phyloP scores from a whole-genome alignment of 2,888 invertebrate species.

The Odontomyia ornata region DNA sequence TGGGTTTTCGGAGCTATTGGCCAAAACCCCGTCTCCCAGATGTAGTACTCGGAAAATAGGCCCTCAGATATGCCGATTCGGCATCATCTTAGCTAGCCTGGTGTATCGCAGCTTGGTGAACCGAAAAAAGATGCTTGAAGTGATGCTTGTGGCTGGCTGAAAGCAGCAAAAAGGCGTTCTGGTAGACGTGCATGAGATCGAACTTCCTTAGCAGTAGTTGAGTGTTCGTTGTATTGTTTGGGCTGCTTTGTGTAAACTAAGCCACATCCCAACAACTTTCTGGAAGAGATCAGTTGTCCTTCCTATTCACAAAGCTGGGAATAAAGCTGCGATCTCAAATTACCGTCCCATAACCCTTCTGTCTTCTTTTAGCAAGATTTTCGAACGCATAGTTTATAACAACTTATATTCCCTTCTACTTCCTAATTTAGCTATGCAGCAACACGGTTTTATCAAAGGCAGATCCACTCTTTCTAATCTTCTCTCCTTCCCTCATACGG shows the following conservation, averaged over 20 bases:
- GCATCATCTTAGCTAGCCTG: neutral
- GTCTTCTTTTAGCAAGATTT: too few relatives aligned
- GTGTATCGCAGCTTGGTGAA: neutral
- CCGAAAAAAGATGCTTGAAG: neutral
- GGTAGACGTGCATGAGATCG: neutral
- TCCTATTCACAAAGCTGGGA: too few relatives aligned
- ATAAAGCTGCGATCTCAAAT: too few relatives aligned
- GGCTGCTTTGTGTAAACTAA: too few relatives aligned
- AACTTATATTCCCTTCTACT: too few relatives aligned
- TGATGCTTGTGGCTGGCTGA: neutral
- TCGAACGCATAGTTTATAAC: too few relatives aligned
- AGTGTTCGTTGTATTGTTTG: neutral
- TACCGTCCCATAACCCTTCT: too few relatives aligned
- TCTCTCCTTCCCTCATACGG: too few relatives aligned
- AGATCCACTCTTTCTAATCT: too few relatives aligned
- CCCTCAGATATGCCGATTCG: neutral
- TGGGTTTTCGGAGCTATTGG: neutral
- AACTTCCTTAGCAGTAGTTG: neutral
- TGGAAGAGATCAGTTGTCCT: too few relatives aligned
- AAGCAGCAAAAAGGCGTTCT: neutral
- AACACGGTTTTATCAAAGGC: too few relatives aligned
- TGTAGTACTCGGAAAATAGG: neutral
- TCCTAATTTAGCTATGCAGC: too few relatives aligned
- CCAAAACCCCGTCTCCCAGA: neutral
- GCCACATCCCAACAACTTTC: neutral